Evolutionary conservation across 37 sponge, comb jelly and placozoan species (phyloP).

Genomic region (Axinella damicornis): DNA sequence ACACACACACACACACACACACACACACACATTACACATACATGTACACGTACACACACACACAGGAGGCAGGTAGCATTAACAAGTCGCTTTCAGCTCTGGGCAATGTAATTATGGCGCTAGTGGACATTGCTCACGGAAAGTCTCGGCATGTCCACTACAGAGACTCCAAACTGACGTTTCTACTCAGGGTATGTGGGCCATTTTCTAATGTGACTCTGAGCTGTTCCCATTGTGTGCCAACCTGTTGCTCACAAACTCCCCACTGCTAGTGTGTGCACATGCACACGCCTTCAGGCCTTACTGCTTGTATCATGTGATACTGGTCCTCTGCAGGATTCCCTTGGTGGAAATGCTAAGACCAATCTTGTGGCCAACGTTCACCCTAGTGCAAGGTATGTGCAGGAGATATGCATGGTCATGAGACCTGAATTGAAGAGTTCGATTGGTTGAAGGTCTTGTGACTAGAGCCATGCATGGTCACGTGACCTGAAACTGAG

Average conservation of each 20-base stretch:
- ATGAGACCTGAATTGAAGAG: too few species aligned
- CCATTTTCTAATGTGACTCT: too few species aligned
- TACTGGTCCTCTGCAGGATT: constrained; percentile 71
- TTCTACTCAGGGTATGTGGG: constrained; percentile 78
- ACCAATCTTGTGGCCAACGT: constrained; percentile 90
- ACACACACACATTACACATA: too few species aligned
- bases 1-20: too few species aligned
- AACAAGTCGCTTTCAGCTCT: constrained; percentile 86
- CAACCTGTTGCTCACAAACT: neutral
- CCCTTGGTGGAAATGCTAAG: constrained; percentile 92
- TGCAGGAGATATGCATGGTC: too few species aligned
- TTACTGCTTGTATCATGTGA: too few species aligned
- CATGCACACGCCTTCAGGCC: too few species aligned
- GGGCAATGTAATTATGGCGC: constrained; percentile 89
- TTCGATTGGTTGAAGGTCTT: too few species aligned
- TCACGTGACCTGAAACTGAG: too few species aligned
- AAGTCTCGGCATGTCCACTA: constrained; percentile 87
- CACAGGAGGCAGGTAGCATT: constrained; percentile 91
- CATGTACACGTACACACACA: too few species aligned
- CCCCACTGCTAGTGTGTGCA: too few species aligned
- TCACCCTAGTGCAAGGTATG: constrained; percentile 71
- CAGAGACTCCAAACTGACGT: constrained; percentile 91
- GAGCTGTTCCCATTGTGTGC: neutral
- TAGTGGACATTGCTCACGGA: constrained; percentile 85
- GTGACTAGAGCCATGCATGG: too few species aligned